Base-by-base conservation (phyloP, 2,113 vertebrate species). In the Nothobranchius kuhntae region DNA sequence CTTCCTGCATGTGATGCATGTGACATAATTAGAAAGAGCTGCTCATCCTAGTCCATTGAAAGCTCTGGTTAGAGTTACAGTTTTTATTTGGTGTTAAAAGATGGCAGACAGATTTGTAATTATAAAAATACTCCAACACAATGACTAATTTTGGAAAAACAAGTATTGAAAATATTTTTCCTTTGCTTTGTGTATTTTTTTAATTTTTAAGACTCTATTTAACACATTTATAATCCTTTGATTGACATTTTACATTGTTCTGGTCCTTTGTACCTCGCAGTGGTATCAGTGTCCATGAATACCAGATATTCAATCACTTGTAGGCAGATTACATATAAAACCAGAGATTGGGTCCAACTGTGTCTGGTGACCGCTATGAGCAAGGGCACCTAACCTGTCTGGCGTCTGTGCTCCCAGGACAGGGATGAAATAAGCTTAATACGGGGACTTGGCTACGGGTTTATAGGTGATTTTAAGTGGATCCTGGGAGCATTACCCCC, bases 351-450 rank as follows among this genome's bases (percentile, higher is more conserved):
- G 56, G 63, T 40, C 15, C 21, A 40, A 46, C 9, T 13, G 40
- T 9, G 11, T 7, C 21, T 13, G 13, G 13, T 9, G 0, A 15
- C 36, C 38, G 52, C 58, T 73, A 61, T 13, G 63, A 74, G 78
- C 65, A 78, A 84, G 77, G 73, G 76, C 78, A 46, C 55, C 14
- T 13, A 36, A 68, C 50, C 8, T 66, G 46, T 83, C 77, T 59
- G 24, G 26, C 52, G 42, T 70, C 35, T 55, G 30, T 42, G 47
- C 54, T 75, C 48, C 47, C 14, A 58, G 53, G 35, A 64, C 0
- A 2, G 52, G 44, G 64, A 47, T 60, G 59, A 71, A 67, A 75
- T 56, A 40, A 61, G 54, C 65, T 68, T 56, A 77, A 72, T 68
- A 53, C 60, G 58, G 53, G 59, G 69, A 65, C 30, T 26, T 63